These are phyloP conservation scores for Enteromius trimaculatus DNA, from an alignment of 2,797 vertebrate genomes.

Conservation along the genomic window DNA sequence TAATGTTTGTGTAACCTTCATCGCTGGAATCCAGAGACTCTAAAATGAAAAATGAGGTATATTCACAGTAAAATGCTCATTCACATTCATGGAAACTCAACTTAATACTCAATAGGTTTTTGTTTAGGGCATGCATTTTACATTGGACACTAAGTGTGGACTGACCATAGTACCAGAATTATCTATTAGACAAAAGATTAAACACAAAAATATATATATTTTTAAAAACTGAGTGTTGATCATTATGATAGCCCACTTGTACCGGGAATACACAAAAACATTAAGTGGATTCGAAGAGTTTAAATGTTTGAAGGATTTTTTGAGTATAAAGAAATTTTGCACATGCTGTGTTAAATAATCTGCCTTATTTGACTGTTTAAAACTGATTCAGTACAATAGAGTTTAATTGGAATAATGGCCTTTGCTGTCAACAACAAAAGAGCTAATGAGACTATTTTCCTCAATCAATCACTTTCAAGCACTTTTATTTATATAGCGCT, in stretches of 20 bases:
- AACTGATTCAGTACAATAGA: neutral
- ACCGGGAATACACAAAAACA: too few relatives aligned
- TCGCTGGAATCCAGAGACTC: neutral
- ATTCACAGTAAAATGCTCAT: neutral
- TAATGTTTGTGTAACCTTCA: conserved; percentile 33
- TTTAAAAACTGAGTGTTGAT: too few relatives aligned
- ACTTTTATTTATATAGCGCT: too few relatives aligned
- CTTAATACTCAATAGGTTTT: neutral
- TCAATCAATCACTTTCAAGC: too few relatives aligned
- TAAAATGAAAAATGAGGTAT: neutral
- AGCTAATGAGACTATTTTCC: neutral
- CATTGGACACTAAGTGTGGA: neutral
- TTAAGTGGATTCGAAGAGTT: neutral
- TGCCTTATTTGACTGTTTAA: neutral
- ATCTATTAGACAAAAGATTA: neutral
- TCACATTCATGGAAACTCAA: neutral
- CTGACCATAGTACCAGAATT: neutral
- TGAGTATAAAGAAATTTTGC: neutral
- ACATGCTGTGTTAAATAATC: neutral
- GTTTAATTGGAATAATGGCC: neutral
- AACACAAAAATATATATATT: neutral
- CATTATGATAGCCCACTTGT: too few relatives aligned
- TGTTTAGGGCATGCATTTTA: neutral
- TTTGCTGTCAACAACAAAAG: neutral
- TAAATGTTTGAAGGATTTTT: neutral